phyloP scores from a whole-genome alignment of 2,888 invertebrate species.

The Cataglyphis altisquamis region DNA sequence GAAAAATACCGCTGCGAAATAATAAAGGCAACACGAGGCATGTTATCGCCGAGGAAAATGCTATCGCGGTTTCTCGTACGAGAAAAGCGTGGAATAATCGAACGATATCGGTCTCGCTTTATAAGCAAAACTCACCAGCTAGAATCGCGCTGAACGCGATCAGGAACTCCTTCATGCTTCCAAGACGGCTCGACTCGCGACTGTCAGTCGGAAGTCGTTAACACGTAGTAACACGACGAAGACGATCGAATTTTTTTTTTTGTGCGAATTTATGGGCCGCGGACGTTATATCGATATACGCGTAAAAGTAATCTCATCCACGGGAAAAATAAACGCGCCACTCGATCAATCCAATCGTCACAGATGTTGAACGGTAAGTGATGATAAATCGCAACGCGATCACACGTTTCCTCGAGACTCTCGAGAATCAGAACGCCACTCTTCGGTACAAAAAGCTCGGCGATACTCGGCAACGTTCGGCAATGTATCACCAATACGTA shows the following conservation, averaged over 20 bases:
- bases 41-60: not conserved
- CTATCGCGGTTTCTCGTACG: slow-evolving; percentile 14
- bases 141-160: slow-evolving; percentile 86
- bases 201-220: not conserved
- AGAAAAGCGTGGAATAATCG: slow-evolving; percentile 21
- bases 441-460: not conserved
- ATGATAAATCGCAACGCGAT: not conserved
- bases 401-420: not conserved
- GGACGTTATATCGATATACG: not conserved
- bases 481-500: not conserved
- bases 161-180: slow-evolving; percentile 84
- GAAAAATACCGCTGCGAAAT: not conserved
- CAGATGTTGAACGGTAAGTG: not conserved
- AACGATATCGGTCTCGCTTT: not conserved
- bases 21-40: too few species aligned
- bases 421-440: not conserved
- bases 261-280: not conserved
- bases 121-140: slow-evolving; percentile 84
- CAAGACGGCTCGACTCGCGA: not conserved
- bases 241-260: not conserved
- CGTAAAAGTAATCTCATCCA: too few species aligned
- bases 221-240: not conserved
- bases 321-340: not conserved
- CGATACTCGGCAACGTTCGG: slow-evolving; percentile 5
- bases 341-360: not conserved